Evolutionary conservation across 2,797 vertebrate genomes (phyloP), one percentile per base, ranked within the genome.

Genomic region (Malacoctenus gilli): DNA sequence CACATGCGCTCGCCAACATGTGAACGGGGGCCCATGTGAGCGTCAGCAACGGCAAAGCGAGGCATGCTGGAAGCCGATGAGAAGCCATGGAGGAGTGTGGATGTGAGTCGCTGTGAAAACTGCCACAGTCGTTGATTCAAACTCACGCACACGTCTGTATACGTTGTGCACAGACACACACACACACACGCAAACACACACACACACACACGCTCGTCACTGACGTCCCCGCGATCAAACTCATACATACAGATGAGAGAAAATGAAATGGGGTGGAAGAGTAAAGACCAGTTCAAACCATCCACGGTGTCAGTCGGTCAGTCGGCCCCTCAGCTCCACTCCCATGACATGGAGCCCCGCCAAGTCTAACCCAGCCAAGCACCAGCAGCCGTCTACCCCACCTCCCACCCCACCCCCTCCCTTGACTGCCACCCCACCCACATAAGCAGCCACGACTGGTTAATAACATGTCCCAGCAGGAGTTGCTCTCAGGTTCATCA

Each of bases 241-340:
- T 49, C 67, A 44, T 48, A 42, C 52, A 50, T 25, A 76, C 44
- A 68, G 56, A 75, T 70, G 78, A 72, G 44, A 53, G 71, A 73
- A 59, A 73, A 70, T 73, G 74, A 68, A 70, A 80, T 73, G 78
- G 72, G 51, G 54, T 58, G 75, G 56, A 79, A 70, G 58, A 84
- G 57, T 61, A 87, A 85, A 82, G 64, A 74, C 68, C 58, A 78
- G 84, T 87, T 82, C 90, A 89, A 92, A 90, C 91, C 90, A 85
- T 92, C 87, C 85, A 77, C 75, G 79, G 81, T 80, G 74, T 84
- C 83, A 85, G 72, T 88, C 66, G 56, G 61, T 83, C 89, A 85
- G 82, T 72, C 35, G 47, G 68, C 79, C 75, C n/a, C 76, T 80
- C 61, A 75, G 83, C 80, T 85, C 79, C 82, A 78, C 79, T 58